phyloP scores from a whole-genome alignment of 2,113 vertebrate genomes.

The Castor canadensis region DNA sequence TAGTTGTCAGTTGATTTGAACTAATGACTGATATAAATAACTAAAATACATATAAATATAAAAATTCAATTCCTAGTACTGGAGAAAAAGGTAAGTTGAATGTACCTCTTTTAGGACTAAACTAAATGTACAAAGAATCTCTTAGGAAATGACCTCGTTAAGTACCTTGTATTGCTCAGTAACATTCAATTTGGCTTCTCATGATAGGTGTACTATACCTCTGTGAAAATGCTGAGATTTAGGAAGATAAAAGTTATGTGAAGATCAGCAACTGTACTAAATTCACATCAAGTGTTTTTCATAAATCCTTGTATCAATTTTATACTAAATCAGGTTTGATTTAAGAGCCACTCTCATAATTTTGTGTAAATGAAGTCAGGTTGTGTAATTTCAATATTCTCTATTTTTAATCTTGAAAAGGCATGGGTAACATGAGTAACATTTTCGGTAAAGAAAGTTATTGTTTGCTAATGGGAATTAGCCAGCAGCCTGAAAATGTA shows the following conservation, averaged over 20 bases:
- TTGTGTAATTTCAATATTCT: neutral
- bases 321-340: neutral
- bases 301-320: neutral
- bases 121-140: neutral
- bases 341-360: neutral
- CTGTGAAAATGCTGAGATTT: neutral
- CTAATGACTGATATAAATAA: neutral
- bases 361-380: neutral
- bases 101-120: neutral
- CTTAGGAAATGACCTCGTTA: neutral
- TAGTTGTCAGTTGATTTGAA: neutral
- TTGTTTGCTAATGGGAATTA: constrained; percentile 26
- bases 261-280: neutral
- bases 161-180: neutral
- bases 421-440: neutral
- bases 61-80: neutral
- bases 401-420: neutral
- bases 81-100: neutral
- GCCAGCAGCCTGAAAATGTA: neutral
- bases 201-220: neutral
- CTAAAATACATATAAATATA: constrained; percentile 16
- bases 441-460: constrained; percentile 3
- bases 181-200: neutral
- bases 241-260: neutral
- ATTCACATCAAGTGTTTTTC: neutral